Evolutionary conservation across 2,113 vertebrate species (phyloP).

Genomic region (Tor tambroides): DNA sequence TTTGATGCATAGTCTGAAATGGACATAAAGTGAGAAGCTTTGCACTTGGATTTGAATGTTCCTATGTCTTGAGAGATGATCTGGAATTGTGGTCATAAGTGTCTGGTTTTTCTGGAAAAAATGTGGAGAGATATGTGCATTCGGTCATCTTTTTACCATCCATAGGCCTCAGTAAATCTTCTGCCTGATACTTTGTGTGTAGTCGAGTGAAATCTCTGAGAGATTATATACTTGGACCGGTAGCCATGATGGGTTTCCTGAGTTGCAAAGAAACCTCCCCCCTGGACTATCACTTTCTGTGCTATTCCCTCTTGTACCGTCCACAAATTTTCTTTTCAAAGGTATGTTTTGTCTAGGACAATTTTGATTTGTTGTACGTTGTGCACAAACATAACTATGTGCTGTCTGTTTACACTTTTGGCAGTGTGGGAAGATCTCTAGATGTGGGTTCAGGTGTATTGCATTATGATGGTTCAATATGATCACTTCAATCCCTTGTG

Average conservation of each 20-base stretch:
- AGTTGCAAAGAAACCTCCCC: conserved; percentile 56
- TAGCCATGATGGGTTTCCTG: conserved; percentile 51
- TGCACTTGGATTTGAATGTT: conserved; percentile 39
- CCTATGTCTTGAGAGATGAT: conserved; percentile 2
- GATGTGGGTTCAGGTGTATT: conserved; percentile 53
- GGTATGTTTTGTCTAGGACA: conserved; percentile 7
- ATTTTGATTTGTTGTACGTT: conserved; percentile 49
- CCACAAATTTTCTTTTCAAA: conserved; percentile 43
- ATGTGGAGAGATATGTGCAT: background rate
- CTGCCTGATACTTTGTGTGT: conserved; percentile 34
- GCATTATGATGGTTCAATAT: conserved; percentile 54
- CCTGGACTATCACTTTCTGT: background rate
- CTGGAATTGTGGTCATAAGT: conserved; percentile 3
- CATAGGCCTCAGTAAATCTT: conserved; percentile 18
- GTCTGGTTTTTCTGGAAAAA: background rate
- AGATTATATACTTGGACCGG: conserved; percentile 16
- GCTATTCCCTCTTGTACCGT: conserved; percentile 24
- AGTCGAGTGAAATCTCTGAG: conserved; percentile 18
- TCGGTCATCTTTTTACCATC: background rate
- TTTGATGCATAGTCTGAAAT: conserved; percentile 73
- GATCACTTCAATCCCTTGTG: conserved; percentile 56
- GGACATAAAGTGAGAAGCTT: conserved; percentile 37
- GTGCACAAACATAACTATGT: no score
- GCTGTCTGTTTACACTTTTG: conserved; percentile 48
- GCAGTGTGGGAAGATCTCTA: conserved; percentile 58